A percentile compares a stretch with the other conserved stretches of the same genome.
Conservation (phyloP, 2,888 invertebrate genomes). For the Volucella zonaria region DNA sequence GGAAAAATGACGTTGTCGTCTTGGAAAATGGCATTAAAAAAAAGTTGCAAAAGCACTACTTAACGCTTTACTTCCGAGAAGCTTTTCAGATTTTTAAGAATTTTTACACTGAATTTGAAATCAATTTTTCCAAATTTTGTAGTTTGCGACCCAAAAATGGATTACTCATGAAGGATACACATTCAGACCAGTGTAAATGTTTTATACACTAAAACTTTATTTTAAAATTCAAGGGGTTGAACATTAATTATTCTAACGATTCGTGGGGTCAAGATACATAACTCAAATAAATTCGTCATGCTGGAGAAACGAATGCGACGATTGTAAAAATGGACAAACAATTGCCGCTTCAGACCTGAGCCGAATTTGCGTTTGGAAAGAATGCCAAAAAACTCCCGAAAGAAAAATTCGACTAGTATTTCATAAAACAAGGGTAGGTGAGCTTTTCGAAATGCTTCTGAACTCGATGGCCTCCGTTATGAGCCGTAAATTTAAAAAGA, state of each 20-base stretch:
- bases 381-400: neutral
- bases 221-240: slow-evolving; percentile 2
- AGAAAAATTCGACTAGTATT: too few relatives aligned
- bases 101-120: neutral
- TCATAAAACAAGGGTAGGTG: neutral
- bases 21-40: slow-evolving; percentile 46
- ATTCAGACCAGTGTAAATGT: too few relatives aligned
- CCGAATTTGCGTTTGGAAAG: slow-evolving; percentile 10
- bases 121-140: neutral
- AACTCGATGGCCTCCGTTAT: neutral
- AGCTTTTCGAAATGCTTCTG: neutral
- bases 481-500: too few relatives aligned
- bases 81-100: neutral
- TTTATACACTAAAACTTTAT: slow-evolving; percentile 3
- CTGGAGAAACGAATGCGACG: slow-evolving; percentile 9
- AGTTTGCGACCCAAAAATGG: neutral
- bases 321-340: slow-evolving; percentile 13
- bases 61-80: slow-evolving; percentile 28
- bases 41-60: slow-evolving; percentile 46
- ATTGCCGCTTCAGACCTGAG: neutral
- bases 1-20: slow-evolving; percentile 29
- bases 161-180: too few relatives aligned
- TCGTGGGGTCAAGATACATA: neutral
- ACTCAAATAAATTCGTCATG: slow-evolving; percentile 1
- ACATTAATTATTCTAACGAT: neutral